Evolutionary conservation across 2,797 vertebrate species (phyloP).

Genomic region (Falco rusticolus): DNA sequence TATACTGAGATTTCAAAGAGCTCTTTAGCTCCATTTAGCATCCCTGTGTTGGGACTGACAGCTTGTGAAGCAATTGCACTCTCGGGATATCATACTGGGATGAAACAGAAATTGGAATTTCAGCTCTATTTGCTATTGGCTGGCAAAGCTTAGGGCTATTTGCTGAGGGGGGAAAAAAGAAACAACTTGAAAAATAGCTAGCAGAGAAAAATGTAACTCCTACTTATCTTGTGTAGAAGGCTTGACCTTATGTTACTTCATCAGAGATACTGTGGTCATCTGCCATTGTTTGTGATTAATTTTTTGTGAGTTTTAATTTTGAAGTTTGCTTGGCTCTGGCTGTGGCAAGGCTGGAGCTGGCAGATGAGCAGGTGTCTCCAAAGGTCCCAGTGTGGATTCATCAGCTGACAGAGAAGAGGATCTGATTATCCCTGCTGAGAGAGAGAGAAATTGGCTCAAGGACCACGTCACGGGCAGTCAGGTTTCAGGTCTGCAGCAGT

Average conservation of each 20-base stretch:
- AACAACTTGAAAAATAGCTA: background rate
- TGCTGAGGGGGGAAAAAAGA: background rate
- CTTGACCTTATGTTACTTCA: constrained; percentile 3
- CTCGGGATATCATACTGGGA: constrained; percentile 28
- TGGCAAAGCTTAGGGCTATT: constrained; percentile 11
- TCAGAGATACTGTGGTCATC: background rate
- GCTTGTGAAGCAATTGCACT: constrained; percentile 61
- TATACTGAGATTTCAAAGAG: constrained; percentile 53
- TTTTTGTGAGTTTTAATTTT: constrained; percentile 19
- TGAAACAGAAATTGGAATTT: constrained; percentile 63
- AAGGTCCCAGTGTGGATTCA: background rate
- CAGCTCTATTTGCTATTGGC: constrained; percentile 1
- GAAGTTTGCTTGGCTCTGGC: constrained; percentile 14
- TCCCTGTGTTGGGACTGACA: constrained; percentile 61
- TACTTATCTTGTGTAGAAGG: background rate
- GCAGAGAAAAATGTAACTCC: background rate
- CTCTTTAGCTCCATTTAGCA: constrained; percentile 61
- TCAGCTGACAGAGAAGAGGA: constrained; percentile 2
- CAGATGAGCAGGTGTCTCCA: background rate
- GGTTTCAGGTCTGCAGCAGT: background rate
- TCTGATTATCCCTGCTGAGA: background rate
- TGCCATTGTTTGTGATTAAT: background rate
- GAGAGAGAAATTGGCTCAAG: background rate
- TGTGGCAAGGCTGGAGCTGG: background rate
- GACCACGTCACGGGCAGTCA: background rate